A percentile compares a stretch with the other conserved stretches of the same genome.
phyloP scores from a whole-genome alignment of 2,113 vertebrate genomes.

The Chauna torquata region DNA sequence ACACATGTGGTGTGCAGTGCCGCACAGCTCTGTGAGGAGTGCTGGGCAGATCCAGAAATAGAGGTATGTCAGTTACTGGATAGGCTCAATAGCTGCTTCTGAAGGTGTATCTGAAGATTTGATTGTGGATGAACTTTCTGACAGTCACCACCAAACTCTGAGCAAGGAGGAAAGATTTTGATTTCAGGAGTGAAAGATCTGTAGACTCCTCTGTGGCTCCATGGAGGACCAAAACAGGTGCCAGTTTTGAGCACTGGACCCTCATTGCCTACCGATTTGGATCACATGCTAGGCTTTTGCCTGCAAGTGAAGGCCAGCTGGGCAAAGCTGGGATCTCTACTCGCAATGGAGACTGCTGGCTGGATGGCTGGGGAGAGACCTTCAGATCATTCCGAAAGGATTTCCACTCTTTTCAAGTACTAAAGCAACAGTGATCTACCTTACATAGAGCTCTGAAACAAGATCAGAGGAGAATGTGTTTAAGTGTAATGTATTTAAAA shows the following conservation, averaged over 20 bases:
- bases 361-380: background rate
- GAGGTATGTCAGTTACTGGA: background rate
- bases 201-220: background rate
- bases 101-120: background rate
- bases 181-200: background rate
- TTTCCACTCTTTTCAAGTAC: background rate
- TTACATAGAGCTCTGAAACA: fast-evolving
- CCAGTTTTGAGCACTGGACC: background rate
- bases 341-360: background rate
- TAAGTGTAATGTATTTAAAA: background rate
- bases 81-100: background rate
- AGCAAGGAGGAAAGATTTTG: background rate
- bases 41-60: background rate
- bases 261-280: fast-evolving
- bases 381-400: background rate
- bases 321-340: background rate
- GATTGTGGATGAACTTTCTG: background rate
- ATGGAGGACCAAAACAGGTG: fast-evolving
- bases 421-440: background rate
- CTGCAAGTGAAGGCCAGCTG: background rate
- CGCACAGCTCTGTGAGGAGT: background rate
- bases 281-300: background rate
- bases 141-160: background rate
- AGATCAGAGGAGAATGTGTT: background rate
- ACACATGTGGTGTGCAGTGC: background rate